phyloP scores from a whole-genome alignment of 2,888 invertebrate genomes.

The Tetrapedia diversipes region DNA sequence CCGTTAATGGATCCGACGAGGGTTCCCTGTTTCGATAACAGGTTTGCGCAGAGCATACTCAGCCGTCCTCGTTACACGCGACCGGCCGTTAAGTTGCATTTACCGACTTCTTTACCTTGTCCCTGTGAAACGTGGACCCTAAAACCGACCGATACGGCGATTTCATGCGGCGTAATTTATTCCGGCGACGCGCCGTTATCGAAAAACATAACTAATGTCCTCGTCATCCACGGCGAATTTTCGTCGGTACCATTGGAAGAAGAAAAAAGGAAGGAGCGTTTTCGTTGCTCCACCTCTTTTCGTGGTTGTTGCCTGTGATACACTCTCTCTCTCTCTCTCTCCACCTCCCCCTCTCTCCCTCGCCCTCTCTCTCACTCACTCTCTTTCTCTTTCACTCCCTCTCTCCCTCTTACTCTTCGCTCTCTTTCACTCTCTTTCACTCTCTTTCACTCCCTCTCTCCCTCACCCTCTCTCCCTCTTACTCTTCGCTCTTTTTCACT shows the following conservation, averaged over 20 bases:
- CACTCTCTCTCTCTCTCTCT: too few relatives aligned
- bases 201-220: constrained; percentile 58
- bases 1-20: constrained; percentile 27
- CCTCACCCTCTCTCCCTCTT: too few relatives aligned
- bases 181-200: constrained; percentile 34
- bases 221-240: constrained; percentile 56
- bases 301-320: too few relatives aligned
- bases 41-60: constrained; percentile 34
- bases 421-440: too few relatives aligned
- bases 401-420: too few relatives aligned
- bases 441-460: too few relatives aligned
- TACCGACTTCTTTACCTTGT: constrained; percentile 22
- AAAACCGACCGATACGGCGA: neutral
- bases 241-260: constrained; percentile 13
- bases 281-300: too few relatives aligned
- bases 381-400: too few relatives aligned
- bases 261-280: constrained; percentile 21
- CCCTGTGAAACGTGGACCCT: constrained; percentile 17
- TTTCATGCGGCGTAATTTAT: constrained; percentile 40
- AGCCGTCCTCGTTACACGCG: constrained; percentile 30
- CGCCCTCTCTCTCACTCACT: too few relatives aligned
- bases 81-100: constrained; percentile 27
- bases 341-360: too few relatives aligned
- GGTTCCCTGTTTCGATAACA: constrained; percentile 32
- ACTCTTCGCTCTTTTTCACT: too few relatives aligned